Conservation (phyloP, 1,140 invertebrate genomes). For the Papilio polytes region DNA sequence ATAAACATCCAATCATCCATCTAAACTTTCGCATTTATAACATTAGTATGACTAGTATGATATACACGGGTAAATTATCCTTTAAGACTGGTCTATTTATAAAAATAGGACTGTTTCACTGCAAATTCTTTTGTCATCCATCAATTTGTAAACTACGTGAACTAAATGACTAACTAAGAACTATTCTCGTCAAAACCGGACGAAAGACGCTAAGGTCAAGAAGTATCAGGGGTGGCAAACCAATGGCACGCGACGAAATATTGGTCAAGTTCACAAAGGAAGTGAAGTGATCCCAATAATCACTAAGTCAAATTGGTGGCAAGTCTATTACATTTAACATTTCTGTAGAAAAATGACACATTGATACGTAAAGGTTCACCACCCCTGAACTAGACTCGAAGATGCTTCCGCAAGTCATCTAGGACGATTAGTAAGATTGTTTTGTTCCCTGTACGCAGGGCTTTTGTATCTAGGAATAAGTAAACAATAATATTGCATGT, state of each 20-base stretch:
- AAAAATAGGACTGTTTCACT: not conserved
- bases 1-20: no score
- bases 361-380: no score
- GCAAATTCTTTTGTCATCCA: not conserved
- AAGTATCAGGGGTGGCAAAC: not conserved
- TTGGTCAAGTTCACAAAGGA: no score
- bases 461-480: not conserved
- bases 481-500: not conserved
- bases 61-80: no score
- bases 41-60: no score
- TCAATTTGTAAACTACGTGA: not conserved
- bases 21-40: no score
- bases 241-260: no score
- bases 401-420: not conserved
- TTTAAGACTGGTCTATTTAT: not conserved
- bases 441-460: not conserved
- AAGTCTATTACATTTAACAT: no score
- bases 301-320: no score
- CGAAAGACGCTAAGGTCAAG: not conserved
- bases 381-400: not conserved
- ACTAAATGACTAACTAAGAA: not conserved
- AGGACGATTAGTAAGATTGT: not conserved
- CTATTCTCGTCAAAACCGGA: constrained; percentile 7
- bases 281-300: no score
- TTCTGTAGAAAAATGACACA: no score